phyloP scores from a whole-genome alignment of 1,140 invertebrate genomes.

The Ceratosolen solmsi region DNA sequence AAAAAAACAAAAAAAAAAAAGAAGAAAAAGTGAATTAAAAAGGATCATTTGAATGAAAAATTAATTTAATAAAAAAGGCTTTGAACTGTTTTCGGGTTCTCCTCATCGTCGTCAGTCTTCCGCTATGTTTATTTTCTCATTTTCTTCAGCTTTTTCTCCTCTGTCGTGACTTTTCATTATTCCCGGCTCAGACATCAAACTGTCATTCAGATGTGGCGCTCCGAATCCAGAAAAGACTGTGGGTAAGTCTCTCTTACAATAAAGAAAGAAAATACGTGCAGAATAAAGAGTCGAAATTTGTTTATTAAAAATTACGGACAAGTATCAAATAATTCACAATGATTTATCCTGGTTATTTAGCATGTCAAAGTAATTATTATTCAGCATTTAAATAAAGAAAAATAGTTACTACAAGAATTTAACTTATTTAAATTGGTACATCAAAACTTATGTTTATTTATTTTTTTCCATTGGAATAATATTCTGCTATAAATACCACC shows the following conservation, averaged over 20 bases:
- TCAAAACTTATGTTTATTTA: too few species aligned
- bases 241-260: neutral
- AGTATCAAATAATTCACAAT: neutral
- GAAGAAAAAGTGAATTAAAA: neutral
- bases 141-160: neutral
- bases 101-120: neutral
- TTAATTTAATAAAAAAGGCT: constrained; percentile 43
- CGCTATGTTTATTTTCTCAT: constrained; percentile 46
- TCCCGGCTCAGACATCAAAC: constrained; percentile 41
- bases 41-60: constrained; percentile 38
- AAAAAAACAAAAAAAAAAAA: too few species aligned
- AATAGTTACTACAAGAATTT: too few species aligned
- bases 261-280: neutral
- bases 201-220: constrained; percentile 37
- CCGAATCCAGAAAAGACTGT: neutral
- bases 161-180: constrained; percentile 47
- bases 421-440: too few species aligned
- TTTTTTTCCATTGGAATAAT: too few species aligned
- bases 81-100: constrained; percentile 31
- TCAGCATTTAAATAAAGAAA: too few species aligned
- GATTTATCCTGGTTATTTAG: too few species aligned
- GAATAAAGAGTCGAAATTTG: neutral
- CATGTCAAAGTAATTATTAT: too few species aligned
- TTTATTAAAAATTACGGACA: constrained; percentile 9
- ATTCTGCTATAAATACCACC: too few species aligned